Evolutionary conservation across 2,113 vertebrate species (phyloP).

Genomic region (Scartelaos histophorus): DNA sequence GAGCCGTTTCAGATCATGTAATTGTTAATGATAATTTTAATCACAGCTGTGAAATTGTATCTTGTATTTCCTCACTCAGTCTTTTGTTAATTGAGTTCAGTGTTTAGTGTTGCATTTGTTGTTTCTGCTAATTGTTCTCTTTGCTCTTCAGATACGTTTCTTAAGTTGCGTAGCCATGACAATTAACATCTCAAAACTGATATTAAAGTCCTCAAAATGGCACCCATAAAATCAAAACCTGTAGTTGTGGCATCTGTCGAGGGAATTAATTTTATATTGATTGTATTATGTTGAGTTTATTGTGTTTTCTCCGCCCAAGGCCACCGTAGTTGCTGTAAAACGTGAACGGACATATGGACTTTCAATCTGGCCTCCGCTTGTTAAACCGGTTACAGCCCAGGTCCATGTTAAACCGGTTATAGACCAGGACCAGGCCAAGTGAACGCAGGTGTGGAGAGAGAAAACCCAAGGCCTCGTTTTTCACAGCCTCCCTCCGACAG

Average conservation of each 20-base stretch:
- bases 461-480: background rate
- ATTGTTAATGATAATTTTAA: no score
- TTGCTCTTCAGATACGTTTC: no score
- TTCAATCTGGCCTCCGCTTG: background rate
- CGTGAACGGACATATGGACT: background rate
- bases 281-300: background rate
- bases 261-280: background rate
- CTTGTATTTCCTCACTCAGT: no score
- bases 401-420: background rate
- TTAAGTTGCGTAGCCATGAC: no score
- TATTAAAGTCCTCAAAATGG: background rate
- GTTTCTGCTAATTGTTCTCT: no score
- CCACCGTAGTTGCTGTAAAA: background rate
- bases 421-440: background rate
- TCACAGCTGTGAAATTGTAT: no score
- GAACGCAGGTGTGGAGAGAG: background rate
- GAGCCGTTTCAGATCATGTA: no score
- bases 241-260: background rate
- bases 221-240: background rate
- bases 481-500: background rate
- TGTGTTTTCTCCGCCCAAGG: background rate
- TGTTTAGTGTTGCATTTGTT: no score
- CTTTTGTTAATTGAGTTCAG: no score
- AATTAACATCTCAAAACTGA: background rate
- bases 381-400: background rate